These are phyloP conservation scores for Passerculus sandwichensis DNA, from an alignment of 2,797 vertebrate species.

Conservation along the genomic window DNA sequence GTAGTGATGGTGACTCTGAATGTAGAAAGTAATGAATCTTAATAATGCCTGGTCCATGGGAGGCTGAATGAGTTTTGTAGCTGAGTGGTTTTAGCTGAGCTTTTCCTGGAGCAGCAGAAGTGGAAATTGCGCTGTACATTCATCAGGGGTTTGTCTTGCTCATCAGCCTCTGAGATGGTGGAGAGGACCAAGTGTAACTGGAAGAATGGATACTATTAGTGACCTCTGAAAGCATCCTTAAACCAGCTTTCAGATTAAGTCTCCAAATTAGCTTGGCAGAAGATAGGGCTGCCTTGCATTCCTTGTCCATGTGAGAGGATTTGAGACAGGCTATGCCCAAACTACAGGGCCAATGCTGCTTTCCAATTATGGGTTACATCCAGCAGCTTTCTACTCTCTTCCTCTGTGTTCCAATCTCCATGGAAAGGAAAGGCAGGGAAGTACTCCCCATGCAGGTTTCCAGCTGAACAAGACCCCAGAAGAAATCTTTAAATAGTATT, in stretches of 20 bases:
- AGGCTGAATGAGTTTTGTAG: not conserved
- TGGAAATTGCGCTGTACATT: not conserved
- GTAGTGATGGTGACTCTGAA: not conserved
- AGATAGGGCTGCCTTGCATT: not conserved
- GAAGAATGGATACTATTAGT: not conserved
- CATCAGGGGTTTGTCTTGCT: not conserved
- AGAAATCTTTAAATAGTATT: not conserved
- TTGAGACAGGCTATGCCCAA: not conserved
- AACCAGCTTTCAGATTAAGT: not conserved
- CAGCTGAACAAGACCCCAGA: not conserved
- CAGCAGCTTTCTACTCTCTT: not conserved
- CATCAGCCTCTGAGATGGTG: not conserved
- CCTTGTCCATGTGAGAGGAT: not conserved
- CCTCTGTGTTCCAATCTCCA: not conserved
- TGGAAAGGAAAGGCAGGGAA: not conserved
- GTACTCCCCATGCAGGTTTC: not conserved
- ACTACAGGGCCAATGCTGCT: not conserved
- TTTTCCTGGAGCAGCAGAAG: not conserved
- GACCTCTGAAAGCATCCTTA: not conserved
- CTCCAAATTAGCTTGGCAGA: not conserved
- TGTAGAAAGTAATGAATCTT: not conserved
- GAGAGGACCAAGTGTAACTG: not conserved
- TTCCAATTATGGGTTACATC: not conserved
- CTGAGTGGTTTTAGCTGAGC: not conserved
- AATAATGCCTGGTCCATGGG: not conserved